These are phyloP conservation scores for Phalacrocorax carbo DNA, from an alignment of 2,113 vertebrate genomes.

Conservation along the genomic window DNA sequence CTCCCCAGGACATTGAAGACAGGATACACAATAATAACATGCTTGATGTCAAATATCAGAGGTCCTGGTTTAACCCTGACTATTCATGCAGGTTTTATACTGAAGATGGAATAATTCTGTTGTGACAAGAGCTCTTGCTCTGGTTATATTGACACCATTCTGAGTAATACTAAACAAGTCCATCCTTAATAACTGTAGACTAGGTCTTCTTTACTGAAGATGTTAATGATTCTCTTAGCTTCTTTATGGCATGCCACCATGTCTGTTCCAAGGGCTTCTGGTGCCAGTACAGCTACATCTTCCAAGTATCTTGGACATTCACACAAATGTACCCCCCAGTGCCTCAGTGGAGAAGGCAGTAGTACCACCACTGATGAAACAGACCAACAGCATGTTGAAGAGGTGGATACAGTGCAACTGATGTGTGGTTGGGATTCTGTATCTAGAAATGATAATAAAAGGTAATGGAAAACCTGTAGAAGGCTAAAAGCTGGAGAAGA, in stretches of 20 bases:
- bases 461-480: not conserved
- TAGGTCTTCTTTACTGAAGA: not conserved
- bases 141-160: not conserved
- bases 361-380: not conserved
- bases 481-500: not conserved
- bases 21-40: not conserved
- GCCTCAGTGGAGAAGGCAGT: not conserved
- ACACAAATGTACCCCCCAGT: not conserved
- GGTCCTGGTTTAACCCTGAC: not conserved
- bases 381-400: not conserved
- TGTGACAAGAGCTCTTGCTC: not conserved
- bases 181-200: not conserved
- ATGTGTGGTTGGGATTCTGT: not conserved
- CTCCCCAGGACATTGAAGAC: not conserved
- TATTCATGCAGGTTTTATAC: not conserved
- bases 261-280: not conserved
- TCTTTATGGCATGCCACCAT: not conserved
- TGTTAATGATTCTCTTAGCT: not conserved
- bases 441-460: not conserved
- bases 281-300: not conserved
- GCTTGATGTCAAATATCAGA: not conserved
- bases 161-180: not conserved
- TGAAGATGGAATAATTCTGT: not conserved
- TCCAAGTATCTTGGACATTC: not conserved
- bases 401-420: not conserved